These are phyloP conservation scores for Misgurnus anguillicaudatus DNA, from an alignment of 2,113 vertebrate species.

Conservation along the genomic window DNA sequence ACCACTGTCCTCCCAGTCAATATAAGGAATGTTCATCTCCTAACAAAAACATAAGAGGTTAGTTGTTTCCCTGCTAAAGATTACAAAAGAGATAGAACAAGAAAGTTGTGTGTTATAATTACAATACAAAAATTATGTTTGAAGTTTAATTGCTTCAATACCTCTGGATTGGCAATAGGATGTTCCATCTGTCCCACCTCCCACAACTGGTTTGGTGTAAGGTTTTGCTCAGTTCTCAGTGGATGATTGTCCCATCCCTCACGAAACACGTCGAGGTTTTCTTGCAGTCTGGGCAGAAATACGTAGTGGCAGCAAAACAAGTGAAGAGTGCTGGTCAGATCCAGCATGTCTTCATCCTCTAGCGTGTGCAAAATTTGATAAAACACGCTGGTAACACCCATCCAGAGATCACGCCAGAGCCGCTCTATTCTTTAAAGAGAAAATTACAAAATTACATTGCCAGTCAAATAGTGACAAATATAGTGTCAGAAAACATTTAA, in stretches of 20 bases:
- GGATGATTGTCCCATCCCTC: slow-evolving; percentile 9
- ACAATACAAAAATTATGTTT: neutral
- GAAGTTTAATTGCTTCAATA: neutral
- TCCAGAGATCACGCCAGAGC: neutral
- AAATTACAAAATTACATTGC: too few species aligned
- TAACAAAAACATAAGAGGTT: neutral
- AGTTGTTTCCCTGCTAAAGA: neutral
- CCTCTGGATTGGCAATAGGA: slow-evolving; percentile 20
- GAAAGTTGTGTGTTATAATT: neutral
- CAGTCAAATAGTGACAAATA: too few species aligned
- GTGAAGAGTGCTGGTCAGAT: neutral
- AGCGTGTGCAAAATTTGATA: slow-evolving; percentile 2
- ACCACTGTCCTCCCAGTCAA: slow-evolving; percentile 1
- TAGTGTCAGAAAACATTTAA: too few species aligned
- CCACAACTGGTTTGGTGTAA: slow-evolving; percentile 28
- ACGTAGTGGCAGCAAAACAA: slow-evolving; percentile 1
- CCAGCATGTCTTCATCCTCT: neutral
- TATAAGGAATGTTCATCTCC: slow-evolving; percentile 16
- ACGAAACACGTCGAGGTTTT: neutral
- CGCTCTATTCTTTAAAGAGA: neutral
- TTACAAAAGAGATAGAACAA: neutral
- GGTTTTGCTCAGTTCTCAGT: slow-evolving; percentile 2
- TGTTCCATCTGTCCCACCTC: slow-evolving; percentile 2
- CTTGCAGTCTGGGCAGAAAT: neutral
- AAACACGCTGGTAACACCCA: neutral